Conservation (phyloP, 2,113 vertebrate species). For the Collichthys lucidus region DNA sequence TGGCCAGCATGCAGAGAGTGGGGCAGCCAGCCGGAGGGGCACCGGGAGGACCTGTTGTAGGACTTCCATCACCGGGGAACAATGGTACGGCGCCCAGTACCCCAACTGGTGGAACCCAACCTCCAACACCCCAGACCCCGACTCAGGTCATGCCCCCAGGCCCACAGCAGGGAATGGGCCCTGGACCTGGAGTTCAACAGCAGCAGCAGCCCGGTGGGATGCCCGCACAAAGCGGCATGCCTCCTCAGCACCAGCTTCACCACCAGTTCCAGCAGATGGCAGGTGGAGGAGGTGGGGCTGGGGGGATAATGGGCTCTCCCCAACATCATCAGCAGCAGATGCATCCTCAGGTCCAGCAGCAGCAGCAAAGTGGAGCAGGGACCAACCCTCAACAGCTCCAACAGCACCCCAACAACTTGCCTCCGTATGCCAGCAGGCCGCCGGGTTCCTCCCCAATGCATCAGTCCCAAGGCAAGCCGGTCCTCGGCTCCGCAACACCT, state of each 20-base stretch:
- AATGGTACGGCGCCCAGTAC: constrained; percentile 87
- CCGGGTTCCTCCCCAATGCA: constrained; percentile 89
- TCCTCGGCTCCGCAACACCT: constrained; percentile 90
- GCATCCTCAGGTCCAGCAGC: constrained; percentile 75
- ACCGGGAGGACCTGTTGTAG: constrained; percentile 75
- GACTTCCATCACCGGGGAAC: constrained; percentile 90
- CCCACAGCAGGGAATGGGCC: constrained; percentile 74
- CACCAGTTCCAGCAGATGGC: constrained; percentile 88
- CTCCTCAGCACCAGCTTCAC: constrained; percentile 89
- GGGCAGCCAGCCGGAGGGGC: constrained; percentile 86
- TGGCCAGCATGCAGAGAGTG: constrained; percentile 96
- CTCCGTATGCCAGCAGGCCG: constrained; percentile 85
- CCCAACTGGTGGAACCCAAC: constrained; percentile 92
- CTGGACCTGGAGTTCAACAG: constrained; percentile 69
- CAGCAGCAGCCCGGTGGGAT: constrained; percentile 66
- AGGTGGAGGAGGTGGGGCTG: constrained; percentile 78
- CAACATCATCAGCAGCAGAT: constrained; percentile 83
- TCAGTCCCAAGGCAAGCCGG: constrained; percentile 94
- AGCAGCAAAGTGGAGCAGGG: constrained; percentile 72
- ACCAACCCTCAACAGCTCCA: constrained; percentile 83
- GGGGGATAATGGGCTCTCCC: constrained; percentile 85
- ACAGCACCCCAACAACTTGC: constrained; percentile 86
- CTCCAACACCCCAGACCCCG: constrained; percentile 91
- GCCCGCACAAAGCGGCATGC: constrained; percentile 77
- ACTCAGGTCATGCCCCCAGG: constrained; percentile 75